These are phyloP conservation scores for Thryonomys swinderianus DNA, from an alignment of 2,113 vertebrate species.

Conservation along the genomic window DNA sequence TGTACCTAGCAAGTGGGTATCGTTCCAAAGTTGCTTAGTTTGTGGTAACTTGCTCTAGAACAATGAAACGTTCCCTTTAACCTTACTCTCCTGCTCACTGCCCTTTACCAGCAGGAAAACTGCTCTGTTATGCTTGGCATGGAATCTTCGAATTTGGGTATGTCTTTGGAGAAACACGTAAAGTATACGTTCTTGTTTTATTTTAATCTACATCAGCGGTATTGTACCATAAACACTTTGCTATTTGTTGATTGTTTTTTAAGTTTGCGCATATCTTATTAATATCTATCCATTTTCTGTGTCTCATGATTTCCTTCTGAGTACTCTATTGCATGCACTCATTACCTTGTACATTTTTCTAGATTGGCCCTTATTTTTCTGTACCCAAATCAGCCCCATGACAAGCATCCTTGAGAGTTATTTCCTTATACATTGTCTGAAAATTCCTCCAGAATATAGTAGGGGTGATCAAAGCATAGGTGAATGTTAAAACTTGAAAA, in stretches of 20 bases:
- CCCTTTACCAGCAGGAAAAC: background rate
- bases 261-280: background rate
- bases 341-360: background rate
- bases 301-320: background rate
- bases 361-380: background rate
- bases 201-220: background rate
- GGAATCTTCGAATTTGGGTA: background rate
- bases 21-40: background rate
- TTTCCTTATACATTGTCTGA: background rate
- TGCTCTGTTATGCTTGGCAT: background rate
- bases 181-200: background rate
- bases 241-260: background rate
- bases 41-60: background rate
- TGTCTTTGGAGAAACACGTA: background rate
- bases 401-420: background rate
- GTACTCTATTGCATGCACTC: background rate
- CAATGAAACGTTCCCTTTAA: constrained; percentile 20
- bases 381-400: background rate
- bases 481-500: background rate
- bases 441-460: background rate
- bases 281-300: background rate
- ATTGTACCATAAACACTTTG: background rate
- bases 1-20: background rate
- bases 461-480: background rate
- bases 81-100: background rate